Evolutionary conservation across 1,140 invertebrate species (phyloP), one percentile per base, ranked within the genome.

Genomic region (Pseudomyrmex sp.): DNA sequence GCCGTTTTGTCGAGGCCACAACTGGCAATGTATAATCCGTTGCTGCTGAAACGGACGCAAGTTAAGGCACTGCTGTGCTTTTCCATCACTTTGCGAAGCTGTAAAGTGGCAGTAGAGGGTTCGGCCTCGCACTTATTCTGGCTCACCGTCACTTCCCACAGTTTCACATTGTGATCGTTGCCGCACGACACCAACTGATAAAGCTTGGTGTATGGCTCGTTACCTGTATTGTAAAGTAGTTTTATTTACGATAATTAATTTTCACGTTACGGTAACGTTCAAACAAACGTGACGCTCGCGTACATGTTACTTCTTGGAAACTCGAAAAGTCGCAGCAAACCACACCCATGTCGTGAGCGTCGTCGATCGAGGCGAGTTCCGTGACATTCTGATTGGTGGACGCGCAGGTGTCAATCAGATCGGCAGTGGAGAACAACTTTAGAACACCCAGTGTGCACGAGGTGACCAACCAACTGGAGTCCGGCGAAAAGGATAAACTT

Each of bases 341-440:
- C 3, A 98, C 96, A 9, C 97, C 97, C 72, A 97, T 93, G 92
- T 98, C 97, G 91, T 97, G 97, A 85, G 96, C 96, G 91, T 97
- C 96, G 72, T 96, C 95, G 10, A 95, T 94, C 56, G 93, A 93
- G 44, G 93, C 88, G 23, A 93, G 92, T 10, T 89, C 77, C 50
- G 88, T 91, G 2, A 91, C 65, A 0, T 92, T 87, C 18, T 94
- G 93, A 65, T 92, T 91, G 15, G 93, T 93, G 2, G 93, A 94
- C 59, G 94, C 89, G 59, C 93, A 92, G 3, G 95, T 85, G 65
- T 95, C 94, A 13, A 90, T 88, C 44, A 93, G 87, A 82, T 93
- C 93, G 65, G 90, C 86, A 23, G 95, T 94, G 88, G 95, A 95
- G 95, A 97, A 97, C 5, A 97, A 92, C 69, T 95, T 95, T 3